These are phyloP conservation scores for Rhegmatorhina hoffmannsi DNA, from an alignment of 2,113 vertebrate genomes.

Conservation along the genomic window DNA sequence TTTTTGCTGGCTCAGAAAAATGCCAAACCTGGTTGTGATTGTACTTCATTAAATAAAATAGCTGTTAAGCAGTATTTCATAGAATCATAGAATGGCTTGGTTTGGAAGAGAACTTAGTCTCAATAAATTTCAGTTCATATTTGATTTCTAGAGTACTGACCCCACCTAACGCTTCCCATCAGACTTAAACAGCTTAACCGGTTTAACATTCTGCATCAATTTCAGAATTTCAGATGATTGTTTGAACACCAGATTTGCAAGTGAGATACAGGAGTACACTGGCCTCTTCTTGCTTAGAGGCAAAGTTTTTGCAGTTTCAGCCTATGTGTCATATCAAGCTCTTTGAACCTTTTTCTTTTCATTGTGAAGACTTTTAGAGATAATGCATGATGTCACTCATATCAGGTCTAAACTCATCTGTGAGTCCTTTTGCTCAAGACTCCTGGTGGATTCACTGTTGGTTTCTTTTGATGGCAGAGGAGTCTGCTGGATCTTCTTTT, in stretches of 20 bases:
- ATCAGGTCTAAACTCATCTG: background rate
- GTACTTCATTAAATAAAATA: slow-evolving; percentile 52
- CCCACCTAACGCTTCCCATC: background rate
- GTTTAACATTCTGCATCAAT: background rate
- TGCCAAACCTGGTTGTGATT: slow-evolving; percentile 51
- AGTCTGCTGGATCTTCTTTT: background rate
- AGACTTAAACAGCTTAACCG: background rate
- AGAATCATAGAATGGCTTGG: background rate
- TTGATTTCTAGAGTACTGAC: background rate
- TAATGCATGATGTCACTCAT: background rate
- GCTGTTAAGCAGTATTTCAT: slow-evolving; percentile 38
- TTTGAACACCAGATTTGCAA: background rate
- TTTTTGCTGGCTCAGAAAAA: slow-evolving; percentile 41
- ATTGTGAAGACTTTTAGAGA: background rate
- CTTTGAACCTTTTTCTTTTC: background rate
- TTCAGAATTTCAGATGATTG: background rate
- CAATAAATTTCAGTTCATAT: slow-evolving; percentile 45
- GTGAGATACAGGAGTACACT: background rate
- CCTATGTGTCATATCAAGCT: background rate
- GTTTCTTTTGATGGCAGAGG: background rate
- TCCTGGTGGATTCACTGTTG: background rate
- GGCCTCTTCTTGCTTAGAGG: rapidly evolving
- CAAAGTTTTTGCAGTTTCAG: background rate
- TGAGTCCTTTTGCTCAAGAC: background rate
- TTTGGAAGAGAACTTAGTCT: background rate